phyloP scores from a whole-genome alignment of 2,113 vertebrate species.

The Tylochromis polylepis region DNA sequence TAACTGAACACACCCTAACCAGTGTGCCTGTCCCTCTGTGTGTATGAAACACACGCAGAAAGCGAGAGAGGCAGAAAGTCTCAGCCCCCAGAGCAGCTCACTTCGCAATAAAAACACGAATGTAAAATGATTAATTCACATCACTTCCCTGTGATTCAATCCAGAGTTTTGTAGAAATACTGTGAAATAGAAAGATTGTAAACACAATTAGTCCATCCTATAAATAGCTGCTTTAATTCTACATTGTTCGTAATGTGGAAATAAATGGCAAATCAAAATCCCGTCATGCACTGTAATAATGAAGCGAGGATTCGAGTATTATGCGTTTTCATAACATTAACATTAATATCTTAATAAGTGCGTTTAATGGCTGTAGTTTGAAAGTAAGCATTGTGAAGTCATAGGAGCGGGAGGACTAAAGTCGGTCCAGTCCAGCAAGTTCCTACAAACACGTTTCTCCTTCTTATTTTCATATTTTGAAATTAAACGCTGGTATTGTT shows the following conservation, averaged over 20 bases:
- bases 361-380: not conserved
- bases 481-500: not conserved
- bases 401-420: not conserved
- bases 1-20: constrained; percentile 39
- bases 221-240: not conserved
- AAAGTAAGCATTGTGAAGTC: not conserved
- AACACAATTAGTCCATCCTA: not conserved
- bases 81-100: not conserved
- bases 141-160: not conserved
- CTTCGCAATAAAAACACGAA: not conserved
- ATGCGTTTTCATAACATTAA: not conserved
- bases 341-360: not conserved
- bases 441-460: not conserved
- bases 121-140: not conserved
- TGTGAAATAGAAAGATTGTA: not conserved
- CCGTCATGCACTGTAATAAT: not conserved
- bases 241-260: not conserved
- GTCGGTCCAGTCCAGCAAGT: constrained; percentile 22
- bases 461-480: not conserved
- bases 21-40: not conserved
- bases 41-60: not conserved
- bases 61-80: not conserved
- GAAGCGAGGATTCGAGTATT: not conserved
- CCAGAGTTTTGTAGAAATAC: not conserved
- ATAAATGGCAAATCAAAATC: constrained; percentile 11